Conservation (phyloP, 2,888 invertebrate genomes). For the Sarcophaga variegata region DNA sequence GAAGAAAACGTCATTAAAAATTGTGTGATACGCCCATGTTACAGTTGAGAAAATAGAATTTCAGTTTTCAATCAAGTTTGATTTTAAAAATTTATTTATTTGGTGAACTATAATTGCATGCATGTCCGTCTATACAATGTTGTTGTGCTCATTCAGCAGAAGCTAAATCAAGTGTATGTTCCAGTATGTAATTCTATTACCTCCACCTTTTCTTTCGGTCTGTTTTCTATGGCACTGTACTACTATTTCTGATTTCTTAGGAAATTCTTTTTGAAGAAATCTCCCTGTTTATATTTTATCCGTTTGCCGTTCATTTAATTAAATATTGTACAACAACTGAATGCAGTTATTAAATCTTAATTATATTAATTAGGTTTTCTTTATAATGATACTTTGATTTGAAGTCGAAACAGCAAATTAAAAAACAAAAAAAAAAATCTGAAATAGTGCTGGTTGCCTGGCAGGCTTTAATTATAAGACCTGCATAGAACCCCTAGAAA, state of each 20-base stretch:
- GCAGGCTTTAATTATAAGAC: constrained; percentile 62
- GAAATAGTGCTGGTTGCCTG: neutral
- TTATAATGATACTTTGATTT: neutral
- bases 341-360: constrained; percentile 40
- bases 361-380: constrained; percentile 19
- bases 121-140: neutral
- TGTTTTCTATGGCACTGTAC: constrained; percentile 15
- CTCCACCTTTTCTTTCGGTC: neutral
- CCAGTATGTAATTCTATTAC: neutral
- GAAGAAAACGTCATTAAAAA: neutral
- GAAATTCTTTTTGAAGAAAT: neutral
- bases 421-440: neutral
- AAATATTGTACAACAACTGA: neutral
- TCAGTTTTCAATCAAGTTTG: neutral
- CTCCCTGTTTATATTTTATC: neutral
- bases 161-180: neutral
- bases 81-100: constrained; percentile 11
- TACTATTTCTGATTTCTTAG: constrained; percentile 25
- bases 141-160: neutral
- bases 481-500: constrained; percentile 56
- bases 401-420: neutral
- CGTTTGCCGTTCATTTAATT: constrained; percentile 23
- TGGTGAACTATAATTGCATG: neutral
- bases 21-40: constrained; percentile 40
- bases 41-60: neutral